Evolutionary conservation across 2,888 invertebrate species (phyloP), one percentile per base, ranked within the genome.

Genomic region (Cepaea hortensis): DNA sequence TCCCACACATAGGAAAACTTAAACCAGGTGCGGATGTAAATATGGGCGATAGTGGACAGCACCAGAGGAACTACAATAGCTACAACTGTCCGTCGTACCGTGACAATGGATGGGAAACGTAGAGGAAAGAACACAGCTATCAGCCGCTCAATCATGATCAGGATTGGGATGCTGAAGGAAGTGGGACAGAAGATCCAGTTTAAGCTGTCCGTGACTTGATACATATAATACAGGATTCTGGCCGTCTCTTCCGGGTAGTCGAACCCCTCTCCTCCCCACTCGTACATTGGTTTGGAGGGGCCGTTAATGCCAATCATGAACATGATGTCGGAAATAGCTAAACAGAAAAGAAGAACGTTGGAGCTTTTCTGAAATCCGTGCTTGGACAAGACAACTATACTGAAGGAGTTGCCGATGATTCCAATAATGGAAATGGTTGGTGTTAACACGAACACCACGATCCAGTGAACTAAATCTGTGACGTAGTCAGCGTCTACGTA

Each of bases 111-210:
- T 1, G 5, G 20, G 50, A 85, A 85, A 11, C 80, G 77, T 13
- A 85, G 73, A 9, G 85, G 85, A 13, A 81, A 48, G 73, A 81
- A 85, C 1, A 85, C 85, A 50, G 85, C 85, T 2, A 85, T 77
- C 3, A 85, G 35, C 46, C 85, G 15, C 23, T 85, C 85, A 3
- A 73, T 9, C n/a, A 79, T 85, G 5, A 85, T 72, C 0, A 85
- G 72, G 11, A 73, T 61, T 0, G 85, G 85, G 35, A 85, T 70
- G 11, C 72, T 55, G n/a, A 81, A 15, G 3, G 81, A 81, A 11
- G 68, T 81, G 11, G 72, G 80, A 15, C 85, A 79, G 6, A 55
- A 61, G 9, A 46, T 35, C 81, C 81, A 85, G 61, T 85, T 73
- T 7, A 85, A 23, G 20, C 68, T 62, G 48, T 80, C 80, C 15